phyloP scores from a whole-genome alignment of 2,113 vertebrate species.

The Heloderma charlesbogerti region DNA sequence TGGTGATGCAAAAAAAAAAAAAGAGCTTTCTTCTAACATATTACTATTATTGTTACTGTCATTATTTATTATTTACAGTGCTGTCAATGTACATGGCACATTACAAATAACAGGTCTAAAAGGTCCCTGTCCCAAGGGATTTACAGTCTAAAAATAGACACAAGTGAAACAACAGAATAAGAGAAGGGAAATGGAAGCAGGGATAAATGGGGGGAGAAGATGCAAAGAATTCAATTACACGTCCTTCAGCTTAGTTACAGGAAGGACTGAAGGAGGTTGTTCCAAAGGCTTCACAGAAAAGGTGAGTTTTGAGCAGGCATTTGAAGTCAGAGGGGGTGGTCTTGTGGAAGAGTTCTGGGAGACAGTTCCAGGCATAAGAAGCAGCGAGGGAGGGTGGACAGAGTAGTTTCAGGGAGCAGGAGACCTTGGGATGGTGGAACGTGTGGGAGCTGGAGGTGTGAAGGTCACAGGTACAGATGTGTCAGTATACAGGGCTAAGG shows the following conservation, averaged over 20 bases:
- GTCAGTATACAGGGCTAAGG: too few relatives aligned
- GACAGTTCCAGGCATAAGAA: not conserved
- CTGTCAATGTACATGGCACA: not conserved
- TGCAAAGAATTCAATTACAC: not conserved
- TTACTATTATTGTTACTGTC: not conserved
- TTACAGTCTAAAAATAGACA: not conserved
- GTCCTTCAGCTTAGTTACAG: too few relatives aligned
- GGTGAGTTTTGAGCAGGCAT: not conserved
- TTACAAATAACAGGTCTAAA: not conserved
- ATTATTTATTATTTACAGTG: not conserved
- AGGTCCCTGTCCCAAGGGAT: not conserved
- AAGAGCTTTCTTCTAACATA: not conserved
- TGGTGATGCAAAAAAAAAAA: not conserved
- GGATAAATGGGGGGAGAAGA: not conserved
- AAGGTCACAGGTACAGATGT: not conserved
- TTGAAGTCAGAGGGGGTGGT: not conserved
- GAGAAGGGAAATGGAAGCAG: not conserved
- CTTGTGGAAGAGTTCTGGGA: not conserved
- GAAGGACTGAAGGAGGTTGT: not conserved
- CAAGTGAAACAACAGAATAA: not conserved
- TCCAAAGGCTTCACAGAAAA: not conserved
- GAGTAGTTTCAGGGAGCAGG: not conserved
- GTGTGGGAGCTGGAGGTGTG: not conserved
- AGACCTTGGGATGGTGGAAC: not conserved
- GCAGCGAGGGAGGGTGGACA: too few relatives aligned